Evolutionary conservation across 2,888 invertebrate species (phyloP).

Genomic region (Luperina nickerlii): DNA sequence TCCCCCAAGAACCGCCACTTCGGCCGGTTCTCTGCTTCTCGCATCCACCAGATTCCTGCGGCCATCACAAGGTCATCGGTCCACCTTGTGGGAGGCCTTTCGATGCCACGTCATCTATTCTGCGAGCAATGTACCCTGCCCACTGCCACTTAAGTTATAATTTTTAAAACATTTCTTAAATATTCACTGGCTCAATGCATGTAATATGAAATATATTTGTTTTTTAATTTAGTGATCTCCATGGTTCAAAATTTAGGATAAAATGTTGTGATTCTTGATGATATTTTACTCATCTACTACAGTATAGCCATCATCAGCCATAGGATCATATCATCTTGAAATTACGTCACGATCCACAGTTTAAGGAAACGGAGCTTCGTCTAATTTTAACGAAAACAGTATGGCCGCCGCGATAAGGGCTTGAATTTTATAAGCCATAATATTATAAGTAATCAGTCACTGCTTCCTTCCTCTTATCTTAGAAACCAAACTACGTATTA

Average conservation of each 20-base stretch:
- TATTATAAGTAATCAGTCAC: constrained; percentile 68
- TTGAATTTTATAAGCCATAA: constrained; percentile 65
- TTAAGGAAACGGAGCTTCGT: constrained; percentile 52
- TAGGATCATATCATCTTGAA: constrained; percentile 37
- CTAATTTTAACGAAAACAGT: constrained; percentile 66
- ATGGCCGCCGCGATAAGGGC: constrained; percentile 60
- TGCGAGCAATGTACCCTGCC: too few species aligned
- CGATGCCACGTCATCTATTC: too few species aligned
- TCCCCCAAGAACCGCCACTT: too few species aligned
- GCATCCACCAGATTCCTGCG: too few species aligned
- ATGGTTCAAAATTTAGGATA: neutral
- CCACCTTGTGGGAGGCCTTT: too few species aligned
- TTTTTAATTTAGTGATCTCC: neutral
- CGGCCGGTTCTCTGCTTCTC: too few species aligned
- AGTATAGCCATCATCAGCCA: neutral
- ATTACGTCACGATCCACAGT: constrained; percentile 52
- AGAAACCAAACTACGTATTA: constrained; percentile 63
- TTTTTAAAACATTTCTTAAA: neutral
- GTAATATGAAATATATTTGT: neutral
- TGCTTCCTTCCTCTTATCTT: constrained; percentile 57
- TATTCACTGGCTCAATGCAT: neutral
- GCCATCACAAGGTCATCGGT: too few species aligned
- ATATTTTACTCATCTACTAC: constrained; percentile 23
- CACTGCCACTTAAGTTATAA: too few species aligned
- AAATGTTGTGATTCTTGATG: constrained; percentile 1